Percentiles rank a stretch among this genome's conserved stretches.
These are phyloP conservation scores for Eudemis profundana DNA, from an alignment of 2,888 invertebrate species.

Conservation along the genomic window DNA sequence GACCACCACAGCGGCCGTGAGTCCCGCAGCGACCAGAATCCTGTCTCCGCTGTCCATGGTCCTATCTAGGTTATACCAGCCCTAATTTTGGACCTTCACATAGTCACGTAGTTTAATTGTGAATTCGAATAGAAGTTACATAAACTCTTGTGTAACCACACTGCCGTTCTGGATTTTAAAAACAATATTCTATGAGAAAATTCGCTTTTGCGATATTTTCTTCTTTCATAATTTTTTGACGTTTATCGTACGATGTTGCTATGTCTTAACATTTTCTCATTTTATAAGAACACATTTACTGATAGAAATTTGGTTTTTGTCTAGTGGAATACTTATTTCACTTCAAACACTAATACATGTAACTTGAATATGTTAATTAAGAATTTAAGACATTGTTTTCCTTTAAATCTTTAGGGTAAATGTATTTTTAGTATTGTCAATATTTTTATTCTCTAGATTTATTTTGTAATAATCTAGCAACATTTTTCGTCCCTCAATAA, in stretches of 20 bases:
- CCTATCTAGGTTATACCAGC: slow-evolving; percentile 24
- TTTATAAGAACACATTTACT: no score
- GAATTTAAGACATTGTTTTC: no score
- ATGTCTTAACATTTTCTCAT: slow-evolving; percentile 40
- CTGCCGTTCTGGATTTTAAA: slow-evolving; percentile 21
- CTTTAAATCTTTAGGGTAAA: no score
- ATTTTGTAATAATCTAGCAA: neutral
- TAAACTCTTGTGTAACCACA: slow-evolving; percentile 25
- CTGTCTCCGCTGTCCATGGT: slow-evolving; percentile 90
- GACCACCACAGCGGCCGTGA: slow-evolving; percentile 92
- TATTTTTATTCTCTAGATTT: neutral
- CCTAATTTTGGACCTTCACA: slow-evolving; percentile 13
- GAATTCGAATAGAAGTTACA: slow-evolving; percentile 16
- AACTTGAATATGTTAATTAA: no score
- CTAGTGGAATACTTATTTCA: no score
- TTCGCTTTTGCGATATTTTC: slow-evolving; percentile 37
- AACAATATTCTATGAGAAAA: slow-evolving; percentile 27
- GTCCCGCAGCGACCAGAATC: slow-evolving; percentile 91
- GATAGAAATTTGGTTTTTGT: no score
- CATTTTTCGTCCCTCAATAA: neutral
- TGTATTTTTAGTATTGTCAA: no score
- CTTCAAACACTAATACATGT: no score
- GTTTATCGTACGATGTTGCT: slow-evolving; percentile 49
- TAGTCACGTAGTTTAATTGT: slow-evolving; percentile 24
- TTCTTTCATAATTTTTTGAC: slow-evolving; percentile 45